Percentiles rank a stretch among this genome's conserved stretches.
phyloP scores from a whole-genome alignment of 2,797 vertebrate genomes.

The Cossypha heuglini region DNA sequence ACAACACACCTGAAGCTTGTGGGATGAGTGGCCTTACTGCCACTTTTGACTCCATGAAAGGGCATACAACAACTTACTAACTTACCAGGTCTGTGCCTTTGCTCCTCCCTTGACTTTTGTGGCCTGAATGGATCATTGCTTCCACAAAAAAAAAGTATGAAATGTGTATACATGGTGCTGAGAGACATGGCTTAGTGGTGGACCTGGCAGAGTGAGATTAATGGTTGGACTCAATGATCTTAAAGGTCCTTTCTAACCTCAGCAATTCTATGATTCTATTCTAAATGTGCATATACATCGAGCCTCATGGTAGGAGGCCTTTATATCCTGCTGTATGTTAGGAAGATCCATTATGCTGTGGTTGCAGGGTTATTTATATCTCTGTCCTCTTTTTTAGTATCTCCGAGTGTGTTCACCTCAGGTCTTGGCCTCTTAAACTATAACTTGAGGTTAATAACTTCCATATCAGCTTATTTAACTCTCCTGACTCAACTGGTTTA shows the following conservation, averaged over 20 bases:
- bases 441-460: not conserved
- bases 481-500: not conserved
- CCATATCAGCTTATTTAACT: not conserved
- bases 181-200: not conserved
- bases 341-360: not conserved
- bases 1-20: not conserved
- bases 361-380: not conserved
- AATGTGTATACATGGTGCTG: not conserved
- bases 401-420: not conserved
- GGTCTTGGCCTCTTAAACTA: not conserved
- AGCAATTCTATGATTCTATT: not conserved
- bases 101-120: not conserved
- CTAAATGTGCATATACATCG: accelerated
- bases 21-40: not conserved
- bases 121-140: accelerated
- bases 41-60: not conserved
- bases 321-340: not conserved
- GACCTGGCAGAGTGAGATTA: not conserved
- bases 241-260: not conserved
- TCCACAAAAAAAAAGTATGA: not conserved
- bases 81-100: not conserved
- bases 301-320: not conserved
- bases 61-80: not conserved
- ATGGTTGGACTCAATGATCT: not conserved
- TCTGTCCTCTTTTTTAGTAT: not conserved